Conservation (phyloP, 2,113 vertebrate species). For the Marmota flaviventris region DNA sequence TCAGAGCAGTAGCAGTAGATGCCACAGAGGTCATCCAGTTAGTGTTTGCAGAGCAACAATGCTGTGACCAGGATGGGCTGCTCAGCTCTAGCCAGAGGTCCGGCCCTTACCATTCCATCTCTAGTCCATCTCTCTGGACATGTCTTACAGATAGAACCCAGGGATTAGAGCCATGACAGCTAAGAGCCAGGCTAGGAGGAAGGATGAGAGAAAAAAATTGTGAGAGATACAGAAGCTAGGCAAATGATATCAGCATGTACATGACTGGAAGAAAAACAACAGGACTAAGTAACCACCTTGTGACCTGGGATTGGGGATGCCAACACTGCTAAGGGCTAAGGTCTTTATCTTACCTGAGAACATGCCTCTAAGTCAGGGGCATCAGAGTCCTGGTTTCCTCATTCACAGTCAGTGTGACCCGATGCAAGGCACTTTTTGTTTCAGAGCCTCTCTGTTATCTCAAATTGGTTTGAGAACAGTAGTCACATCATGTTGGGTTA, state of each 20-base stretch:
- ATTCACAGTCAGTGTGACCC: slow-evolving; percentile 26
- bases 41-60: background rate
- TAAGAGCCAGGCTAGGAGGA: slow-evolving; percentile 21
- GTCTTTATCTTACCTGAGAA: slow-evolving; percentile 32
- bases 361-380: background rate
- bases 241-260: slow-evolving; percentile 46
- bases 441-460: slow-evolving; percentile 37
- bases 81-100: background rate
- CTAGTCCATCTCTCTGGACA: slow-evolving; percentile 51
- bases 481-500: background rate
- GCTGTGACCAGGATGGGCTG: background rate
- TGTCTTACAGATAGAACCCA: slow-evolving; percentile 8
- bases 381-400: background rate
- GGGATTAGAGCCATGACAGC: background rate
- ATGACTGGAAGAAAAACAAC: slow-evolving; percentile 63
- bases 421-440: background rate
- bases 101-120: background rate
- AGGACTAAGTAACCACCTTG: slow-evolving; percentile 20
- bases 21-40: background rate
- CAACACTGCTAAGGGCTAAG: background rate
- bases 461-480: background rate
- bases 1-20: slow-evolving; percentile 12
- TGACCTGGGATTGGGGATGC: slow-evolving; percentile 9
- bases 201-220: slow-evolving; percentile 55
- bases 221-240: slow-evolving; percentile 45